Evolutionary conservation across 2,888 invertebrate species (phyloP), one percentile per base, ranked within the genome.

Genomic region (Halocaridina rubra): DNA sequence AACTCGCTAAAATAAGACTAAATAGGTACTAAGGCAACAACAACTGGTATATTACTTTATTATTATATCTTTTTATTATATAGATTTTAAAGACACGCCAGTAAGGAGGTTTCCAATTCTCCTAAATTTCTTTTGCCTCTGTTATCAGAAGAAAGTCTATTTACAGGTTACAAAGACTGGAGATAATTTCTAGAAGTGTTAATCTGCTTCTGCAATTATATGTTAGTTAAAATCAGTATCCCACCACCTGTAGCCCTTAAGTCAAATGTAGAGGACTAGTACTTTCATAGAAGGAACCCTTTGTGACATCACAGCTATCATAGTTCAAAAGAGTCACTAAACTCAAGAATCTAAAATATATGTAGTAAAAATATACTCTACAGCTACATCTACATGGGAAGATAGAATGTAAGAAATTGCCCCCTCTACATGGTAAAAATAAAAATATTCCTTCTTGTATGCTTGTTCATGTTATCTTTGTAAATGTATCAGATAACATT

Each of bases 231-330:
- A 30, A 30, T 32, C 61, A 59, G 61, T 32, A 33, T 30, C 77
- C 77, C 77, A 27, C 59, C 77, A 77, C 77, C 77, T 32, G 19
- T 32, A 61, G 33, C 77, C 77, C 77, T 61, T 77, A 77, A 77
- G 77, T 61, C 61, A 61, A 61, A 74, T 39, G n/a, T n/a, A n/a
- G n/a, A 32, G 33, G 77, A 77, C 77, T 77, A 77, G 77, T 77
- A 53, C 61, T 32, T 77, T 77, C 77, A 19, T 61, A 24, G 30
- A 59, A 77, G 77, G 77, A 77, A 77, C 77, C 77, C 77, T 61
- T 59, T 16, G 32, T 61, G 77, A 77, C n/a, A 77, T 77, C 77
- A 77, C 77, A 77, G 77, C 77, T 77, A 77, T 61, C 61, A 33
- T 77, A 61, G 61, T 59, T 61, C 30, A 77, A 61, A 59, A 61